Conservation (phyloP, 2,113 vertebrate species). For the Protobothrops mucrosquamatus region DNA sequence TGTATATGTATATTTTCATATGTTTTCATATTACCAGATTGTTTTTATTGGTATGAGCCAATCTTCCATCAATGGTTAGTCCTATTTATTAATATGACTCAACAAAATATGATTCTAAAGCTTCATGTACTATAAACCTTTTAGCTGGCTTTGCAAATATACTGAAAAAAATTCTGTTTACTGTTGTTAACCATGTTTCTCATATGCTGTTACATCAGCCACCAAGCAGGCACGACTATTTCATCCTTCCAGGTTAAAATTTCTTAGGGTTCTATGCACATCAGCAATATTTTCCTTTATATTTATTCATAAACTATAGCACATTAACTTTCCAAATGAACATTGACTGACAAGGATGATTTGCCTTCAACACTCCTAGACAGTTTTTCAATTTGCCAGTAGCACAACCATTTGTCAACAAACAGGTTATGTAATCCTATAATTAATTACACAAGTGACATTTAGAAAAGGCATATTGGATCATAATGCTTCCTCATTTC, state of each 20-base stretch:
- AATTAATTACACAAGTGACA: background rate
- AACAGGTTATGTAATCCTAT: background rate
- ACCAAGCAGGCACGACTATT: background rate
- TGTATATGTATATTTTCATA: conserved; percentile 37
- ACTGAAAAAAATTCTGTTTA: conserved; percentile 26
- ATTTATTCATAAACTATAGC: conserved; percentile 11
- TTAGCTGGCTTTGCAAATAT: conserved; percentile 48
- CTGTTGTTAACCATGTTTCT: background rate
- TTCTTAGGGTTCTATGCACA: background rate
- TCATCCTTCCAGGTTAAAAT: conserved; percentile 11
- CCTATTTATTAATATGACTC: conserved; percentile 19
- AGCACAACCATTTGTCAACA: background rate
- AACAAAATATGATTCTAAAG: conserved; percentile 46
- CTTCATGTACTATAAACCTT: conserved; percentile 36
- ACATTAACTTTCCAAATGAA: background rate
- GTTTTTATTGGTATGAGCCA: conserved; percentile 49
- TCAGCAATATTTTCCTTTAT: background rate
- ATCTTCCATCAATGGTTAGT: conserved; percentile 35
- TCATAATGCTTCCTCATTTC: background rate
- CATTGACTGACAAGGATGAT: background rate
- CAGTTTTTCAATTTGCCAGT: background rate
- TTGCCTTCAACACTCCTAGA: background rate
- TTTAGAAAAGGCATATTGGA: background rate
- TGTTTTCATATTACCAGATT: conserved; percentile 26
- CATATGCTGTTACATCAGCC: background rate